These are phyloP conservation scores for Xyrichtys novacula DNA, from an alignment of 2,797 vertebrate genomes.

Conservation along the genomic window DNA sequence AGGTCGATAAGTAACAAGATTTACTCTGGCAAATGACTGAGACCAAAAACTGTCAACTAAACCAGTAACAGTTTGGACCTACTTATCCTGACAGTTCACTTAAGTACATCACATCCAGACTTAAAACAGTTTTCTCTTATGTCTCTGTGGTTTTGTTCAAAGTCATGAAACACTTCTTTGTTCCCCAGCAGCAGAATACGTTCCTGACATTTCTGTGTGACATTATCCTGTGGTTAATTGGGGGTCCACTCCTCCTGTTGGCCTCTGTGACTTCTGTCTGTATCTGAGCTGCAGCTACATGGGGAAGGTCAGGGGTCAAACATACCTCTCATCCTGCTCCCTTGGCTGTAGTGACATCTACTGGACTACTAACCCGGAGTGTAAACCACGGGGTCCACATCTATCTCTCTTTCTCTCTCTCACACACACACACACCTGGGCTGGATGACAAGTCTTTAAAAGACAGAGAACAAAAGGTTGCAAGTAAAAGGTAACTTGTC, in stretches of 20 bases:
- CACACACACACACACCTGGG: neutral
- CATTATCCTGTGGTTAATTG: slow-evolving; percentile 61
- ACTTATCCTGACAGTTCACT: too few species aligned
- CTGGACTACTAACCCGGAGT: slow-evolving; percentile 76
- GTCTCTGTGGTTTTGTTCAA: slow-evolving; percentile 48
- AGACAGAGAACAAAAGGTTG: slow-evolving; percentile 36
- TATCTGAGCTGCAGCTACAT: slow-evolving; percentile 28
- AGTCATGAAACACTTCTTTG: slow-evolving; percentile 53
- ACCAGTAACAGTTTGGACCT: too few species aligned
- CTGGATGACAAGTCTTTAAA: slow-evolving; percentile 23
- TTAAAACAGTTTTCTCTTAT: neutral
- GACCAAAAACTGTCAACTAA: neutral
- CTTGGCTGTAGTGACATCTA: slow-evolving; percentile 87
- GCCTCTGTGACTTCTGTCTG: slow-evolving; percentile 56
- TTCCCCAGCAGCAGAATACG: slow-evolving; percentile 46
- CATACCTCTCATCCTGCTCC: slow-evolving; percentile 61
- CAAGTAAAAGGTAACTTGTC: slow-evolving; percentile 40
- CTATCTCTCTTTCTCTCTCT: too few species aligned
- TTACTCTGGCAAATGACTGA: neutral
- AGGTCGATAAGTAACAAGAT: slow-evolving; percentile 2
- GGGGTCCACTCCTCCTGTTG: slow-evolving; percentile 55
- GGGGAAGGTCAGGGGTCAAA: slow-evolving; percentile 74
- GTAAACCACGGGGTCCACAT: neutral
- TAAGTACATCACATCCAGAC: neutral
- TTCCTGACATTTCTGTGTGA: slow-evolving; percentile 64